Evolutionary conservation across 1,140 invertebrate genomes (phyloP).

Genomic region (Nilaparvata lugens): DNA sequence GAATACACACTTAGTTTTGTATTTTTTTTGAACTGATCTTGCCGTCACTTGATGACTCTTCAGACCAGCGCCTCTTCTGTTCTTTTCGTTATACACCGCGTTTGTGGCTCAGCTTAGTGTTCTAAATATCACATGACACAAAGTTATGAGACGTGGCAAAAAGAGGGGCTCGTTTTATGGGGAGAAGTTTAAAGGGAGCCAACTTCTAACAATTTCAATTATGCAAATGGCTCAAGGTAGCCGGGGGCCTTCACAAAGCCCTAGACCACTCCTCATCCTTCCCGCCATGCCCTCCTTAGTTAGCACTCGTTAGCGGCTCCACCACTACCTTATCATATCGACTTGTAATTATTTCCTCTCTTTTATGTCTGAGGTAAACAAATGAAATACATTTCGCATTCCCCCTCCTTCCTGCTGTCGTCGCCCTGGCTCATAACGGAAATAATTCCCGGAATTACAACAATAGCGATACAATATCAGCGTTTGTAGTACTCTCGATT

Average conservation of each 20-base stretch:
- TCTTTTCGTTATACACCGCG: background rate
- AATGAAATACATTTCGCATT: conserved; percentile 2
- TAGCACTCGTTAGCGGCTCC: background rate
- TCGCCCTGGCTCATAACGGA: no score
- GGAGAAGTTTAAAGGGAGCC: conserved; percentile 5
- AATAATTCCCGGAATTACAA: no score
- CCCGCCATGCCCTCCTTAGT: background rate
- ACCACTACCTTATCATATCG: conserved; percentile 3
- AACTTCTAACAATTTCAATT: conserved; percentile 6
- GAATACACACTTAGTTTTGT: no score
- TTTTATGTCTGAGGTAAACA: conserved; percentile 3
- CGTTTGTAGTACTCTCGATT: no score
- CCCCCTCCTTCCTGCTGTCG: background rate
- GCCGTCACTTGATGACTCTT: no score
- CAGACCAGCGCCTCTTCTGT: background rate
- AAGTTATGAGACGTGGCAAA: conserved; percentile 3
- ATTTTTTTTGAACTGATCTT: no score
- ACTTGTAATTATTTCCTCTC: conserved; percentile 4
- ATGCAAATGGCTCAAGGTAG: conserved; percentile 3
- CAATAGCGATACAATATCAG: no score
- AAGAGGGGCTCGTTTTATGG: background rate
- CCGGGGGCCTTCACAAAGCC: conserved; percentile 1
- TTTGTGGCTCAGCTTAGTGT: background rate
- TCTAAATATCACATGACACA: conserved; percentile 5
- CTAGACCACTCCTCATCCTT: background rate